Evolutionary conservation across 2,113 vertebrate genomes (phyloP).

Genomic region (Isichthys henryi): DNA sequence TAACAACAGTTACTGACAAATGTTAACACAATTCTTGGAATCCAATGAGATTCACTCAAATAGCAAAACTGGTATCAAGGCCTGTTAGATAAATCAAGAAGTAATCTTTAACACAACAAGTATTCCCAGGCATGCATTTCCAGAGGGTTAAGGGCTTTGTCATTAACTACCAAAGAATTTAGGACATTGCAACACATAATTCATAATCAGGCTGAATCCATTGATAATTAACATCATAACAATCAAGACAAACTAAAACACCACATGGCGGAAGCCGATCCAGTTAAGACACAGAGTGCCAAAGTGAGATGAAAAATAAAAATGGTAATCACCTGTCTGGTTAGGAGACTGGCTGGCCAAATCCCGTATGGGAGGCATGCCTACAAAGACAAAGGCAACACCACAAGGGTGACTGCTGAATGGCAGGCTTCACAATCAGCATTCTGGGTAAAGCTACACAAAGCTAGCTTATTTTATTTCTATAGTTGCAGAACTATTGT

Average conservation of each 20-base stretch:
- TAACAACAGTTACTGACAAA: not conserved
- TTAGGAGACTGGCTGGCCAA: conserved; percentile 95
- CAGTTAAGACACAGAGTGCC: not conserved
- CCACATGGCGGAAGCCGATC: not conserved
- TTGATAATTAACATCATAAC: not conserved
- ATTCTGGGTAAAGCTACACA: not conserved
- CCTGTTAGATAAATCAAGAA: not conserved
- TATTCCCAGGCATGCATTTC: not conserved
- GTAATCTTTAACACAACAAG: not conserved
- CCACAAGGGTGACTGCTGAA: conserved; percentile 32
- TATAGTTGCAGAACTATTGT: not conserved
- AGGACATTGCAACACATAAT: not conserved
- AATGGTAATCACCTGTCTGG: conserved; percentile 77
- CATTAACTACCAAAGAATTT: not conserved
- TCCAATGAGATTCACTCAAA: not conserved
- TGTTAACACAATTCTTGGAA: not conserved
- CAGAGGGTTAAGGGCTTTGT: not conserved
- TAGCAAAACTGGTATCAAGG: not conserved
- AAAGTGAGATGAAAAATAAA: conserved; percentile 5
- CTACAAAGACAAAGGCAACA: conserved; percentile 63
- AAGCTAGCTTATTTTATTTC: not conserved
- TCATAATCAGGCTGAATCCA: not conserved
- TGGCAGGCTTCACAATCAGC: not conserved
- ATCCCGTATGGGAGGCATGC: conserved; percentile 95
- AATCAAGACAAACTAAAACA: not conserved